Percentiles rank a stretch among this genome's conserved stretches.
These are phyloP conservation scores for Metridium senile DNA, from an alignment of 92 coral and sea anemone species.

Conservation along the genomic window DNA sequence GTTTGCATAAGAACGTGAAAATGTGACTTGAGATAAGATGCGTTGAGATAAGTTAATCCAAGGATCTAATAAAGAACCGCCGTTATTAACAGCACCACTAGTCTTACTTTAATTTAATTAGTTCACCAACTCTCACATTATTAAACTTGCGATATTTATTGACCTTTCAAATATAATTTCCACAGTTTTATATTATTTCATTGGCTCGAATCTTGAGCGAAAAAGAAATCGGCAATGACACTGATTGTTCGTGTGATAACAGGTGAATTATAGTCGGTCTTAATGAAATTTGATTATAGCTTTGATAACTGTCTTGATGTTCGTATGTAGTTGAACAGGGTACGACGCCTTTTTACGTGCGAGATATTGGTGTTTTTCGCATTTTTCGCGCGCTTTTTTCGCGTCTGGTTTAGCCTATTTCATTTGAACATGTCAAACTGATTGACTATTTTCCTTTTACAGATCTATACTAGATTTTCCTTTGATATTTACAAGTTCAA, in stretches of 20 bases:
- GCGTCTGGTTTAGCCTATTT: too few relatives aligned
- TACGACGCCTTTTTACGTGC: too few relatives aligned
- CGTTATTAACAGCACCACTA: not conserved
- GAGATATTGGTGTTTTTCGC: too few relatives aligned
- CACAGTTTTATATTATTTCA: not conserved
- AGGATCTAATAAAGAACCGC: not conserved
- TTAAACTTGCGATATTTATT: not conserved
- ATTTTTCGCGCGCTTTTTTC: too few relatives aligned
- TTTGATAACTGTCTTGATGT: not conserved
- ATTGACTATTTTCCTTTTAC: too few relatives aligned
- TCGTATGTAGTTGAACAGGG: too few relatives aligned
- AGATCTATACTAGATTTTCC: too few relatives aligned
- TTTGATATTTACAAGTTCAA: too few relatives aligned
- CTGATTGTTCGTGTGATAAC: not conserved
- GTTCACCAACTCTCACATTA: not conserved
- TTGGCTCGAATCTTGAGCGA: not conserved
- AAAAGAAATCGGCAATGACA: not conserved
- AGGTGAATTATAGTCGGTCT: not conserved
- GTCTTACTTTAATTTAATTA: not conserved
- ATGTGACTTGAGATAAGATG: not conserved
- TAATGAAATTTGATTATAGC: not conserved
- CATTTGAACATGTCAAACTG: too few relatives aligned
- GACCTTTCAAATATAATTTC: not conserved
- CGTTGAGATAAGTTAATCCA: not conserved
- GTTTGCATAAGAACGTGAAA: not conserved